A percentile compares a stretch with the other conserved stretches of the same genome.
phyloP scores from a whole-genome alignment of 1,140 invertebrate species.

The Magallana ariakensis region DNA sequence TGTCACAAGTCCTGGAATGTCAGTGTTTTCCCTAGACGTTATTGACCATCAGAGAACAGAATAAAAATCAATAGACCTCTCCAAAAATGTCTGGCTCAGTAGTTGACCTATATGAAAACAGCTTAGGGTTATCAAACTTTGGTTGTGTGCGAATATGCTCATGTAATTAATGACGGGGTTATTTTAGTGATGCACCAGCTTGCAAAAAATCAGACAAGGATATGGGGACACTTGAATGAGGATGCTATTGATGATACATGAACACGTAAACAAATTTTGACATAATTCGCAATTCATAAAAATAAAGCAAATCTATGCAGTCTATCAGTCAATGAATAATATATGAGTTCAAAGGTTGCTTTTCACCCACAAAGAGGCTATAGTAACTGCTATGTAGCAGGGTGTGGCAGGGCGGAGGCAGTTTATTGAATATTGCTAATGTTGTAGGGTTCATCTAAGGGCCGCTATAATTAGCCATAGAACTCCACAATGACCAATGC shows the following conservation, averaged over 20 bases:
- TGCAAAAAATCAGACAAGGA: conserved; percentile 16
- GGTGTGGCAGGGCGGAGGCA: too few relatives aligned
- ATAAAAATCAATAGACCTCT: conserved; percentile 17
- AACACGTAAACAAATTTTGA: too few relatives aligned
- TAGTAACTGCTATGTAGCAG: too few relatives aligned
- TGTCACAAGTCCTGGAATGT: neutral
- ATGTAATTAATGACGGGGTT: neutral
- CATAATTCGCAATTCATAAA: too few relatives aligned
- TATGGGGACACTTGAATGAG: neutral
- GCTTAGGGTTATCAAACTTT: neutral
- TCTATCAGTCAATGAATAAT: too few relatives aligned
- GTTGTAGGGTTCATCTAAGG: too few relatives aligned
- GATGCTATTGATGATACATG: neutral
- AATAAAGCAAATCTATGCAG: too few relatives aligned
- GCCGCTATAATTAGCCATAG: too few relatives aligned
- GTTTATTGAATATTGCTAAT: too few relatives aligned
- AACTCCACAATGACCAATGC: too few relatives aligned
- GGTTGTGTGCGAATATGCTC: neutral
- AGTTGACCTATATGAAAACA: conserved; percentile 13
- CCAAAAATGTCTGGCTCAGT: conserved; percentile 11
- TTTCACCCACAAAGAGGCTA: too few relatives aligned
- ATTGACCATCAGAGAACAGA: conserved; percentile 23
- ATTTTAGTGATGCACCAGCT: neutral
- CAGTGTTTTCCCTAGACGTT: neutral
- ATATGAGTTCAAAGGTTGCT: too few relatives aligned